Percentiles rank a stretch among this genome's conserved stretches.
Conservation (phyloP, 2,113 vertebrate genomes). For the Eurypyga helias region DNA sequence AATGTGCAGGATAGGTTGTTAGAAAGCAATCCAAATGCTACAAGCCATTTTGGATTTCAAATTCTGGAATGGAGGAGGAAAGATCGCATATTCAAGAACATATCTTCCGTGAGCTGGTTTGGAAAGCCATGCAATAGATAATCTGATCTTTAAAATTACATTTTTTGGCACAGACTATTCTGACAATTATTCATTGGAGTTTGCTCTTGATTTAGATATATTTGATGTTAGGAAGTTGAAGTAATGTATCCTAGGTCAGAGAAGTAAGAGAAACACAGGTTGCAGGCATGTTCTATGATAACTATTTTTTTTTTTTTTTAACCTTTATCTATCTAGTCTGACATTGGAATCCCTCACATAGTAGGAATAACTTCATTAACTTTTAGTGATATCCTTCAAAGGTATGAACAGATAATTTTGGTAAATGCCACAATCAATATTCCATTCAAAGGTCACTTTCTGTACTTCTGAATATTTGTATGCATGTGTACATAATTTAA, state of each 20-base stretch:
- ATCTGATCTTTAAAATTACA: background rate
- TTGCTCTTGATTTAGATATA: background rate
- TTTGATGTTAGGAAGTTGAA: background rate
- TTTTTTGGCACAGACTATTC: background rate
- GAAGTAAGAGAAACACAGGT: background rate
- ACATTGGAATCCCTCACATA: background rate
- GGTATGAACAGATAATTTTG: background rate
- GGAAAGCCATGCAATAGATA: background rate
- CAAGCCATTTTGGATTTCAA: background rate
- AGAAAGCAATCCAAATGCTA: background rate
- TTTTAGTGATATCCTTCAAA: background rate
- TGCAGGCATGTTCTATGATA: background rate
- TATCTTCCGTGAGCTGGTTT: background rate
- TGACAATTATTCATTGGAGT: background rate
- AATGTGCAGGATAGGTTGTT: background rate
- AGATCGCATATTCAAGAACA: background rate
- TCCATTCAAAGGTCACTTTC: constrained; percentile 12
- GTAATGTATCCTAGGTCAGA: background rate
- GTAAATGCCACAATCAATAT: background rate
- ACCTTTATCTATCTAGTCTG: background rate
- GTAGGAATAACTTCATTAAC: background rate
- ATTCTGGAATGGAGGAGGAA: background rate
- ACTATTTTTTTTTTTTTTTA: background rate
- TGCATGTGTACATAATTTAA: background rate
- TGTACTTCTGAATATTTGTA: background rate